Base-by-base conservation (phyloP, 2,113 vertebrate species). In the Thomomys bottae region DNA sequence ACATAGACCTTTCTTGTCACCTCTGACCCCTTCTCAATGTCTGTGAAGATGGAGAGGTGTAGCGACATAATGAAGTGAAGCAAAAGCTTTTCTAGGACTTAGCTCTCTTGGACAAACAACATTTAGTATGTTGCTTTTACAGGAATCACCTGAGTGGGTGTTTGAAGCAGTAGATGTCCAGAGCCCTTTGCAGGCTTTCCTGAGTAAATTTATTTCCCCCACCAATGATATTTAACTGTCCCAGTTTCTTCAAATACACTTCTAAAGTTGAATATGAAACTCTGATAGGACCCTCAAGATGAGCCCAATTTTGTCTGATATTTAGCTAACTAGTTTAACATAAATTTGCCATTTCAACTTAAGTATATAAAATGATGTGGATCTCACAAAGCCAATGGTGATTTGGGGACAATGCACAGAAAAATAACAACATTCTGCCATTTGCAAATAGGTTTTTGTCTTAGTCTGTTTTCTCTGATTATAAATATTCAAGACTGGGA, bases 31-130 rank as follows among this genome's bases (percentile, higher is more conserved):
- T n/a, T 30, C 11, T 9, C 10, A 32, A 8, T 38, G n/a, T 23
- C 9, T 17, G 0, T 40, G 40, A 26, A 45, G 38, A 28, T 3
- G 6, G 28, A 3, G 42, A 9, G 36, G 54, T 11, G 26, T 40
- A 34, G n/a, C 54, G 30, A 42, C n/a, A 21, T 20, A 5, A n/a
- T 49, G 45, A 54, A 54, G 18, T 49, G 30, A 42, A 49, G 11
- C 26, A 3, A 40, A 67, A 32, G 0, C 0, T 18, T 36, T 49
- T 26, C 36, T 70, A 85, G 26, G 8, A 10, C 12, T n/a, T 17
- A 5, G 2, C 5, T 1, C 0, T 34, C 9, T 26, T 12, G 1
- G 54, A 5, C 9, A 20, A 20, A 18, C 21, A 64, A 18, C 57
- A 49, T n/a, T 28, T 8, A 20, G 26, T 14, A 18, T 23, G 9